Evolutionary conservation across 2,113 vertebrate species (phyloP), one percentile per base, ranked within the genome.

Genomic region (Xyliphius kryptos): DNA sequence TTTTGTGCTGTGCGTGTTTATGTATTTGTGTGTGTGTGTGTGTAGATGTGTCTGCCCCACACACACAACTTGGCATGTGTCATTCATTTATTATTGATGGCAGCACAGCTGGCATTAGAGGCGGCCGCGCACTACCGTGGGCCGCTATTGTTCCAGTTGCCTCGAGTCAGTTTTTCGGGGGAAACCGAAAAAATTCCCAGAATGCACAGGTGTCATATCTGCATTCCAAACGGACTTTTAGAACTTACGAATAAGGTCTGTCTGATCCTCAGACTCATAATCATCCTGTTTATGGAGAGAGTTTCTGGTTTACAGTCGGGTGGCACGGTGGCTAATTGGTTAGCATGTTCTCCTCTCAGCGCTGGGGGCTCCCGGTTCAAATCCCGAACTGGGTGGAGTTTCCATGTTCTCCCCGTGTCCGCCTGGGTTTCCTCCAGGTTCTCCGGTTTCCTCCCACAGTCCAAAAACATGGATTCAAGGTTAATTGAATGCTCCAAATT

Each of bases 11-110:
- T 46, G 58, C 16, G 15, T 46, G 61, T 54, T 22, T 32, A 22
- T 68, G 60, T 68, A 66, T 58, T 51, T 43, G 1, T 75, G 55
- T 48, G 64, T 44, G 54, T 26, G 47, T 50, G 19, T 68, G 43
- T 66, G 54, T 37, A 12, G 60, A 40, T 64, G 51, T 68, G 60
- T 55, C 32, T 12, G 49, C 44, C 13, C 2, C 37, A 9, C 37
- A 50, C 79, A 66, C 71, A 59, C 44, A 77, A 77, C 76, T 76
- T 76, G 78, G 73, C 77, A 64, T 79, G 76, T 71, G 65, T 67
- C 56, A 59, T 53, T 67, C 65, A 67, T 67, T 59, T 67, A 67
- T 67, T 67, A 67, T 67, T 67, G 65, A 67, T 60, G 38, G 65
- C 65, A 14, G 48, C 65, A 67, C 65, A 67, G 65, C 65, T 67